Conservation (phyloP, 2,797 vertebrate genomes). For the Sparus aurata region DNA sequence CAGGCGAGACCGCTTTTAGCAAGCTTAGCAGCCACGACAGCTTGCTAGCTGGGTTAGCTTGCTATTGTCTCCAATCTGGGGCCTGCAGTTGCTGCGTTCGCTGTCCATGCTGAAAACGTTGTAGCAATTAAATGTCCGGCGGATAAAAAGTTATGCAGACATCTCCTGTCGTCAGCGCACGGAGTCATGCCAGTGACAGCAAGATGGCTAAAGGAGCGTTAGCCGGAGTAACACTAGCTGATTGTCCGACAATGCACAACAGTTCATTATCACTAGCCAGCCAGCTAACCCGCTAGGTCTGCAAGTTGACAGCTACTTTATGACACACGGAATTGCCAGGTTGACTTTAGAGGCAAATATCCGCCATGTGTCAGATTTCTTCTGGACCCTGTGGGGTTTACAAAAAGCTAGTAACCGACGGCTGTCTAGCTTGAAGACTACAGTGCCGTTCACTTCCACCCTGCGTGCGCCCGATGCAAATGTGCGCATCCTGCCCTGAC, state of each 20-base stretch:
- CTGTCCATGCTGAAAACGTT: constrained; percentile 62
- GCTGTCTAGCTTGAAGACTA: constrained; percentile 34
- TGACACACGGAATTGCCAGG: not conserved
- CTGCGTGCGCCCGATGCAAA: constrained; percentile 67
- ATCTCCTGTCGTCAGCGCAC: constrained; percentile 56
- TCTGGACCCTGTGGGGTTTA: constrained; percentile 4
- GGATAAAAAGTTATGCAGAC: constrained; percentile 50
- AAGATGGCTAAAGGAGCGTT: constrained; percentile 60
- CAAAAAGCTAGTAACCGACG: constrained; percentile 17
- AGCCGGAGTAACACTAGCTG: constrained; percentile 61
- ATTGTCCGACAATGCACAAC: constrained; percentile 60
- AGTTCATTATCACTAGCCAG: constrained; percentile 62
- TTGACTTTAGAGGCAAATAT: constrained; percentile 21
- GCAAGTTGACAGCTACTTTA: constrained; percentile 66
- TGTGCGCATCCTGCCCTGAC: constrained; percentile 66
- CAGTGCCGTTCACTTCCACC: constrained; percentile 62
- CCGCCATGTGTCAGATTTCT: constrained; percentile 18
- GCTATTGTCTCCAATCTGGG: constrained; percentile 77
- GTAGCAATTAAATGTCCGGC: constrained; percentile 32
- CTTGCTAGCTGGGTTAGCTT: constrained; percentile 71
- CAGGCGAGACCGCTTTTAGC: constrained; percentile 54
- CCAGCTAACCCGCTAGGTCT: constrained; percentile 58
- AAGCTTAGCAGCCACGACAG: constrained; percentile 64
- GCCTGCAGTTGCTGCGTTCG: constrained; percentile 79
- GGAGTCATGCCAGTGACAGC: constrained; percentile 60